Conservation (phyloP, 2,888 invertebrate genomes). For the Dermolepida albohirtum region DNA sequence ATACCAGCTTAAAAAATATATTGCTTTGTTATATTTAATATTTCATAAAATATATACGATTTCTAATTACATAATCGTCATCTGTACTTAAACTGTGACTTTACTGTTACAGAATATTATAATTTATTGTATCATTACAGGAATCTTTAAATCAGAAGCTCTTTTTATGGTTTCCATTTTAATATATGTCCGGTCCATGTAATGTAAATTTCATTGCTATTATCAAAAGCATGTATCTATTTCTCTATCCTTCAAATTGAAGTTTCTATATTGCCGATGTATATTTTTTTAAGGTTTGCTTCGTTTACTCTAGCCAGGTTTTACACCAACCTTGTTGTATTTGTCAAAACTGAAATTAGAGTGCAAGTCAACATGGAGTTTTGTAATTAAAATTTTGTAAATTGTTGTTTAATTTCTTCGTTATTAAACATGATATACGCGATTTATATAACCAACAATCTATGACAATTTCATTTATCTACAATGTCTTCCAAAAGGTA, state of each 20-base stretch:
- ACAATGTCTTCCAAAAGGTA: constrained; percentile 65
- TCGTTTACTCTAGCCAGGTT: constrained; percentile 3
- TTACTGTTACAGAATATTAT: too few relatives aligned
- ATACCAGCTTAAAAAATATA: too few relatives aligned
- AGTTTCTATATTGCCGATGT: constrained; percentile 6
- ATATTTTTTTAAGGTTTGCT: background rate
- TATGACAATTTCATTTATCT: constrained; percentile 49
- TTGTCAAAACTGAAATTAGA: constrained; percentile 48
- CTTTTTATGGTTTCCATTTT: too few relatives aligned
- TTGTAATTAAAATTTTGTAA: constrained; percentile 52
- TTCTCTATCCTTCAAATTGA: background rate
- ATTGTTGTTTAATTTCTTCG: constrained; percentile 45
- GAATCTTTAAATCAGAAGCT: too few relatives aligned
- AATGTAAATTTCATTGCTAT: too few relatives aligned
- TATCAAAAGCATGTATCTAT: too few relatives aligned
- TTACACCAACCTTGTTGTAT: constrained; percentile 28
- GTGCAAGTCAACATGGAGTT: constrained; percentile 55
- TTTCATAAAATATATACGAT: too few relatives aligned
- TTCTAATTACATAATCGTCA: too few relatives aligned
- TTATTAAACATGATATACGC: constrained; percentile 55
- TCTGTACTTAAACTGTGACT: too few relatives aligned
- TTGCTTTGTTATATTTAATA: too few relatives aligned
- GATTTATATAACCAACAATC: constrained; percentile 50
- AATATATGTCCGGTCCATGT: too few relatives aligned
- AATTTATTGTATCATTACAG: too few relatives aligned